Evolutionary conservation across 2,888 invertebrate genomes (phyloP), one percentile per base, ranked within the genome.

Genomic region (Sycophila texana): DNA sequence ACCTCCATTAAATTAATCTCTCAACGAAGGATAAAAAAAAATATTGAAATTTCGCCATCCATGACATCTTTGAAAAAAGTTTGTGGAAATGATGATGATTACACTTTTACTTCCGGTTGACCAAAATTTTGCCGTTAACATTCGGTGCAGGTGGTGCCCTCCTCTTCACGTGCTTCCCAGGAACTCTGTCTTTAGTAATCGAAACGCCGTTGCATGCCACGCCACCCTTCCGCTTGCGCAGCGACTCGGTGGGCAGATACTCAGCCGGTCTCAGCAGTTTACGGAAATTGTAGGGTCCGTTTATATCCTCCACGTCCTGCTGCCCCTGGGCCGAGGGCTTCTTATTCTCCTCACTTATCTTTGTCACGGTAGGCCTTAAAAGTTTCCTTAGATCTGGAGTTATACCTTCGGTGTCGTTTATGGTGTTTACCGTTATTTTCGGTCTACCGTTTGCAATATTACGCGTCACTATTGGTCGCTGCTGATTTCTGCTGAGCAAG

Each of bases 261-360:
- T 93, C 91, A 0, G 94, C 94, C 0, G 94, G 94, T 82, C 94
- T 90, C 3, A 95, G 88, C 16, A 94, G 87, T 84, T 94, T 93
- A 67, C 94, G 92, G 86, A 95, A 95, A 84, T 95, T 93, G 87
- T 94, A 95, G 0, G 94, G 94, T 0, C 94, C 94, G 63, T 92
- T 92, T 13, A 92, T 92, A 83, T 94, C 93, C 82, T 93, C 93
- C 18, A 91, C 91, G 47, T 92, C 92, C 71, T 87, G 86, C 12
- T 76, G 75, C 5, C 49, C 70, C 53, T 55, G 58, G 5, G 49
- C 10, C 26, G 80, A 83, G 13, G 84, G 83, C n/a, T 84, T 86
- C 3, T 82, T 81, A 47, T 74, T 85, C 1, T 85, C 87, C 12
- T 83, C 84, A 3, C 80, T 83, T 16, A 82, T 85, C 14, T 83